A percentile compares a stretch with the other conserved stretches of the same genome.
Conservation (phyloP, 2,888 invertebrate genomes). For the Cryptops parisi region DNA sequence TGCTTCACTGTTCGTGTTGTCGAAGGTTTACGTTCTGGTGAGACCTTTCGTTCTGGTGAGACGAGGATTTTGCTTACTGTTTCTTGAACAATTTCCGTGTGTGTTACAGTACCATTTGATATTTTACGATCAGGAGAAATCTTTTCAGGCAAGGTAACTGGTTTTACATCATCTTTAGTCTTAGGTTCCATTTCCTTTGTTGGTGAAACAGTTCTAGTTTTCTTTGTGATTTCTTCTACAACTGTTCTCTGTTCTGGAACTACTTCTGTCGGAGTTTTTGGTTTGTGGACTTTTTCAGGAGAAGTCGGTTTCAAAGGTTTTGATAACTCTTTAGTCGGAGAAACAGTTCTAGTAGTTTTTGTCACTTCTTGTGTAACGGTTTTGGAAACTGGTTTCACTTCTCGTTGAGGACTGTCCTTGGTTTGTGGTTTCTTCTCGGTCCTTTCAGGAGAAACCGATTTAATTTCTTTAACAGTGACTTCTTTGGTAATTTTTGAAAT, state of each 20-base stretch:
- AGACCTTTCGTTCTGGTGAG: too few species aligned
- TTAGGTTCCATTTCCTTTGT: neutral
- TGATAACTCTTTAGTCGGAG: too few species aligned
- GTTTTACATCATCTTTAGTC: neutral
- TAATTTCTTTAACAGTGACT: neutral
- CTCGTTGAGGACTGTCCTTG: neutral
- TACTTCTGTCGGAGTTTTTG: neutral
- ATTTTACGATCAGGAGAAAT: too few species aligned
- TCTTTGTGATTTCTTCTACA: neutral
- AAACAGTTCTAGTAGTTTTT: too few species aligned
- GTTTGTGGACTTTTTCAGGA: neutral
- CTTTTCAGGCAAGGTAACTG: too few species aligned
- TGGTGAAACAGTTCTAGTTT: neutral
- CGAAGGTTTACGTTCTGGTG: neutral
- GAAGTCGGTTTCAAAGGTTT: too few species aligned
- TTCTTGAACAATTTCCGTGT: too few species aligned
- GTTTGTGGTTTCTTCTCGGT: neutral
- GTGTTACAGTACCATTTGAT: too few species aligned
- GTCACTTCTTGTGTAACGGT: neutral
- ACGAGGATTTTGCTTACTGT: too few species aligned
- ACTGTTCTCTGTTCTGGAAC: too few species aligned
- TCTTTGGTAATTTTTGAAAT: neutral
- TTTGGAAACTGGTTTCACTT: neutral
- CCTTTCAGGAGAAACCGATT: neutral
- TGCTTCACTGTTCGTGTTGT: neutral